A percentile compares a stretch with the other conserved stretches of the same genome.
phyloP scores from a whole-genome alignment of 2,888 invertebrate genomes.

The Tiliacea aurago region DNA sequence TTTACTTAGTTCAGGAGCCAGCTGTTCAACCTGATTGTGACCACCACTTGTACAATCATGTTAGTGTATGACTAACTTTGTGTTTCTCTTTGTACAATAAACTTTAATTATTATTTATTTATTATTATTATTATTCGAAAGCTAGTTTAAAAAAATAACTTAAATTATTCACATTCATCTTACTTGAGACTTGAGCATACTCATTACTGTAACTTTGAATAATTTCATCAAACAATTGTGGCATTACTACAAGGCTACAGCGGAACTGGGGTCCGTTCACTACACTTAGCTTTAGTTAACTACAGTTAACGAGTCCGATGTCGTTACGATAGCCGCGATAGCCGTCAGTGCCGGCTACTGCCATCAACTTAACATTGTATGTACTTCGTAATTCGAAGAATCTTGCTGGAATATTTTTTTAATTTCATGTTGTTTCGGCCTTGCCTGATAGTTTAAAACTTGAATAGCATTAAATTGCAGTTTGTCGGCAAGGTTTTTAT shows the following conservation, averaged over 20 bases:
- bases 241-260: slow-evolving; percentile 34
- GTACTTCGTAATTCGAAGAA: slow-evolving; percentile 37
- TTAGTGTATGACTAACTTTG: too few species aligned
- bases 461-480: slow-evolving; percentile 18
- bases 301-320: slow-evolving; percentile 50
- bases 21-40: too few species aligned
- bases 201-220: slow-evolving; percentile 5
- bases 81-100: too few species aligned
- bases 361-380: slow-evolving; percentile 36
- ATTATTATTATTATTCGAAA: neutral
- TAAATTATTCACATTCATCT: neutral
- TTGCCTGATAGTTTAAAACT: slow-evolving; percentile 3
- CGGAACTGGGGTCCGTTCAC: slow-evolving; percentile 26
- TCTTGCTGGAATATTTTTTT: neutral
- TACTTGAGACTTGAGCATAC: neutral
- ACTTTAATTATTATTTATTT: too few species aligned
- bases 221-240: slow-evolving; percentile 3
- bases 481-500: neutral
- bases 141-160: too few species aligned
- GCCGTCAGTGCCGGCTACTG: slow-evolving; percentile 21
- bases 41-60: too few species aligned
- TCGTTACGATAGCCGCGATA: slow-evolving; percentile 51
- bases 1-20: too few species aligned
- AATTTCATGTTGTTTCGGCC: neutral
- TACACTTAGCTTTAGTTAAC: slow-evolving; percentile 33